Evolutionary conservation across 2,113 vertebrate species (phyloP).

Genomic region (Oncorhynchus gorbuscha): DNA sequence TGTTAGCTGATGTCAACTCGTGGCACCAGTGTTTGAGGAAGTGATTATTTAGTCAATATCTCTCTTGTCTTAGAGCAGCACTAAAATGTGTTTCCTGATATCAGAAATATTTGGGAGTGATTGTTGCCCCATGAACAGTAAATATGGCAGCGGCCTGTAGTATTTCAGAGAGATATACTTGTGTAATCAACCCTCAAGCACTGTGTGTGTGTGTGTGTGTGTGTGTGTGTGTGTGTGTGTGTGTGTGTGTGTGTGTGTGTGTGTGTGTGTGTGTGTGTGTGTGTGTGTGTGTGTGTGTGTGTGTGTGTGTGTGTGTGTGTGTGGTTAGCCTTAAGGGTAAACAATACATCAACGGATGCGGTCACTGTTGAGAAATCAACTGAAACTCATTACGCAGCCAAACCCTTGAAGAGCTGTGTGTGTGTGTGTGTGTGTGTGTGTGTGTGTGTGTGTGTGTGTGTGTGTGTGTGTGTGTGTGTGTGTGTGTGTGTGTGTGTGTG

Average conservation of each 20-base stretch:
- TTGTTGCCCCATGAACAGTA: not conserved
- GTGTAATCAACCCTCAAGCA: not conserved
- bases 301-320: not conserved
- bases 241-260: not conserved
- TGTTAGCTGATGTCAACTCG: not conserved
- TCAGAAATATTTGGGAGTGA: constrained; percentile 33
- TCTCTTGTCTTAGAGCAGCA: not conserved
- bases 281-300: not conserved
- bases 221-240: not conserved
- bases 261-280: not conserved
- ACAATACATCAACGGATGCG: not conserved
- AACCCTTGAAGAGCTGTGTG: not conserved
- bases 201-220: not conserved
- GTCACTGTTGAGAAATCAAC: constrained; percentile 2
- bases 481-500: not conserved
- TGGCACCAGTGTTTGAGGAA: constrained; percentile 3
- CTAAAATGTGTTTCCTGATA: constrained; percentile 13
- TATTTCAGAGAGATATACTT: not conserved
- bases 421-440: constrained; percentile 2
- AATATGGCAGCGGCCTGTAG: not conserved
- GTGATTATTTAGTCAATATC: constrained; percentile 16
- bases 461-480: not conserved
- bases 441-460: not conserved
- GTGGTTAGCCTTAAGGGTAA: not conserved
- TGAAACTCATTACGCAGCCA: not conserved